Conservation (phyloP, 2,888 invertebrate species). For the Ormyrus pomaceus region DNA sequence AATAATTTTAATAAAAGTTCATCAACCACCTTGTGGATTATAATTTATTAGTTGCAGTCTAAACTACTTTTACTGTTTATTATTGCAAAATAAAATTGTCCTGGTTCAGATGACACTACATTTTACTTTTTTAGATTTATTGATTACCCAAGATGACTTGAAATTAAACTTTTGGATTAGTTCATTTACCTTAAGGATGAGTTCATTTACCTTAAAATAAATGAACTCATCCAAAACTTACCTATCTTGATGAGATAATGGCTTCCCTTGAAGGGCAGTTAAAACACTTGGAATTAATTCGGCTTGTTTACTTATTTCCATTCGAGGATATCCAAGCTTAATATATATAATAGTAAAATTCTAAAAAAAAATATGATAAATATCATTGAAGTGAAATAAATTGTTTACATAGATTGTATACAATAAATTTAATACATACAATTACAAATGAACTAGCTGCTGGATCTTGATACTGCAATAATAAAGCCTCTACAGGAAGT, state of each 20-base stretch:
- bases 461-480: slow-evolving; percentile 88
- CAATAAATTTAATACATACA: slow-evolving; percentile 77
- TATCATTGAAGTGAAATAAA: slow-evolving; percentile 23
- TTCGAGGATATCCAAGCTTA: slow-evolving; percentile 91
- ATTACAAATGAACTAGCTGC: slow-evolving; percentile 86
- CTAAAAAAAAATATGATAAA: slow-evolving; percentile 76
- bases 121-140: no score
- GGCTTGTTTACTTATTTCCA: slow-evolving; percentile 85
- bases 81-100: no score
- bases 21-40: no score
- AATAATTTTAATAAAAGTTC: no score
- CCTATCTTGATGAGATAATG: slow-evolving; percentile 91
- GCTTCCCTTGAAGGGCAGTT: slow-evolving; percentile 87
- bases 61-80: no score
- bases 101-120: no score
- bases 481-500: slow-evolving; percentile 89
- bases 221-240: slow-evolving; percentile 64
- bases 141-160: no score
- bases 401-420: slow-evolving; percentile 18
- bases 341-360: slow-evolving; percentile 96
- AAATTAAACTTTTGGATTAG: neutral
- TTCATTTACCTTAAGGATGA: slow-evolving; percentile 18
- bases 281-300: slow-evolving; percentile 86
- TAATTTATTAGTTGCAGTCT: no score
- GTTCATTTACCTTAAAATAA: slow-evolving; percentile 51